Evolutionary conservation across 2,888 invertebrate species (phyloP).

Genomic region (Andrena trimmerana): DNA sequence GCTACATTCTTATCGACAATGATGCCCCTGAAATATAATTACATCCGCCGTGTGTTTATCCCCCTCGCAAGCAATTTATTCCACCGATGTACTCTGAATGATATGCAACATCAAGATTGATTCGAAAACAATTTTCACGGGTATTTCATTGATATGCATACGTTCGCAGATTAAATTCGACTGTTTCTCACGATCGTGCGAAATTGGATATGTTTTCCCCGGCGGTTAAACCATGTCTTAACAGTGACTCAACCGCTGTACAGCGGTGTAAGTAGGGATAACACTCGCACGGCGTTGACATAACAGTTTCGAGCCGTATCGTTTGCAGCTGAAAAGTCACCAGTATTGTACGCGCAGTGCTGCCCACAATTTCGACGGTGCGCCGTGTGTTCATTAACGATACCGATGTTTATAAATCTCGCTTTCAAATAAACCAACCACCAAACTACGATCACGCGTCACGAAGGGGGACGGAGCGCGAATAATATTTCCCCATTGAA

Average conservation of each 20-base stretch:
- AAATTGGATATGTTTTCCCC: neutral
- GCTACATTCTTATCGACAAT: too few species aligned
- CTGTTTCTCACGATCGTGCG: neutral
- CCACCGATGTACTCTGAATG: neutral
- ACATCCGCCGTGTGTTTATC: neutral
- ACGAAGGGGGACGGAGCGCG: too few species aligned
- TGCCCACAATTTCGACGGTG: conserved; percentile 42
- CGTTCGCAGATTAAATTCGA: neutral
- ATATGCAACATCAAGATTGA: neutral
- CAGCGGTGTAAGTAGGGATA: conserved; percentile 45
- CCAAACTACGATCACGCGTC: neutral
- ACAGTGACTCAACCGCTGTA: conserved; percentile 14
- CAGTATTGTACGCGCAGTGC: conserved; percentile 56
- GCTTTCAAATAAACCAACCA: neutral
- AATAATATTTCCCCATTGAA: neutral
- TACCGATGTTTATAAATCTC: neutral
- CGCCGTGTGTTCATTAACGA: neutral
- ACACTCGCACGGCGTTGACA: conserved; percentile 43
- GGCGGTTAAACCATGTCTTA: neutral
- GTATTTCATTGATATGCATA: neutral
- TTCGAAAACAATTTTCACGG: neutral
- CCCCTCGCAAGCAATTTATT: neutral
- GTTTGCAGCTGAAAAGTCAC: conserved; percentile 45
- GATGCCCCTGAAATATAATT: too few species aligned
- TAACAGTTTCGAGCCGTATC: conserved; percentile 36